These are phyloP conservation scores for Vireo altiloquus DNA, from an alignment of 2,113 vertebrate species.

Conservation along the genomic window DNA sequence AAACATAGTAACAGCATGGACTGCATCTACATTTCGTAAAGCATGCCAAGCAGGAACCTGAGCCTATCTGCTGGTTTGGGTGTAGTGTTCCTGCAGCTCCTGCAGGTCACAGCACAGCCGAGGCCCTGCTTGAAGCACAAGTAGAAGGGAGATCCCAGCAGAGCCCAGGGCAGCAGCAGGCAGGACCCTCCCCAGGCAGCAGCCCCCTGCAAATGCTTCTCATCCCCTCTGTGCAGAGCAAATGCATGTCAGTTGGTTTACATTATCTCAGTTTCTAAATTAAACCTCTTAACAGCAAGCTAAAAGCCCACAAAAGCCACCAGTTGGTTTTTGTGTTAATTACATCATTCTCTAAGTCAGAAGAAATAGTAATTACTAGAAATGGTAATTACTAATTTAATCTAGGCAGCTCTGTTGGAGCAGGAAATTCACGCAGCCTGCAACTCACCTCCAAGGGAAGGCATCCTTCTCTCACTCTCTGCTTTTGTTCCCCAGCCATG, in stretches of 20 bases:
- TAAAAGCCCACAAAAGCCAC: slow-evolving; percentile 23
- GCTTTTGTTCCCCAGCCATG: background rate
- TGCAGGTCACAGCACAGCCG: background rate
- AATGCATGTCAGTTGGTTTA: background rate
- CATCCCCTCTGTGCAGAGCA: background rate
- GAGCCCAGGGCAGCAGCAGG: background rate
- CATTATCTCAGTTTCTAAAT: slow-evolving; percentile 11
- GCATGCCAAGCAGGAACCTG: background rate
- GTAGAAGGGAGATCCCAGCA: background rate
- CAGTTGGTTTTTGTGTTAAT: slow-evolving; percentile 38
- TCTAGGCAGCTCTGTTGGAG: slow-evolving; percentile 19
- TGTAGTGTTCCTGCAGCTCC: background rate
- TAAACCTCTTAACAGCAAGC: slow-evolving; percentile 6
- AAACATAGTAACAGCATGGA: background rate
- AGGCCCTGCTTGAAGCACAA: background rate
- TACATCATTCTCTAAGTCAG: slow-evolving; percentile 23
- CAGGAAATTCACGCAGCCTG: slow-evolving; percentile 1
- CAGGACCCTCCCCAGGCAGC: background rate
- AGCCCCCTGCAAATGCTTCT: background rate
- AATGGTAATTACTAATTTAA: slow-evolving; percentile 53
- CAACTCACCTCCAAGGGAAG: background rate
- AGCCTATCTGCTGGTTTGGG: background rate
- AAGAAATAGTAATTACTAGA: slow-evolving; percentile 55
- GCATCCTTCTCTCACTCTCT: background rate
- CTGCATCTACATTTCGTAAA: background rate